Evolutionary conservation across 1,140 invertebrate genomes (phyloP), one percentile per base, ranked within the genome.

Genomic region (Trichogramma pretiosum): DNA sequence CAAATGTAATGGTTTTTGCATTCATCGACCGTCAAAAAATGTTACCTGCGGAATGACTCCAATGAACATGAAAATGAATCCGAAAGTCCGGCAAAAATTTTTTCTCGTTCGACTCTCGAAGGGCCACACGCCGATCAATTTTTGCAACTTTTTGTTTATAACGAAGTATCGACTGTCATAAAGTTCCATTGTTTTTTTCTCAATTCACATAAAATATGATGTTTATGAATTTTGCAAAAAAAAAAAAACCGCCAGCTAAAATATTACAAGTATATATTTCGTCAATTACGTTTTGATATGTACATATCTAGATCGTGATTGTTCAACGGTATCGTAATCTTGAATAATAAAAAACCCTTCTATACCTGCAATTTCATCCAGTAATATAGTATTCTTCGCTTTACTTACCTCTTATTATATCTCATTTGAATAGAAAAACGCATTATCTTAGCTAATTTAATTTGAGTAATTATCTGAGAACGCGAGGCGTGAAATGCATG

Each of bases 141-240:
- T 41, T 26, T 28, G 17, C 10, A 28, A 41, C 7, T 13, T 41
- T 17, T 18, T 41, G 23, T 41, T 41, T 9, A 41, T 41, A 1
- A 18, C 13, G 16, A 41, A 41, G 18, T 41, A 41, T 14, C 39
- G 40, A 44, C 33, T 49, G 34, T 36, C 22, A 23, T 28, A 37
- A 11, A 32, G 21, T 2, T 43, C 19, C 48, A 37, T 38, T 16
- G 18, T 24, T 28, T 21, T n/a, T n/a, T n/a, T n/a, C n/a, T n/a
- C n/a, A n/a, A n/a, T n/a, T n/a, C n/a, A n/a, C n/a, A n/a, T n/a
- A n/a, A n/a, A n/a, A n/a, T n/a, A n/a, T n/a, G n/a, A n/a, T n/a
- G n/a, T n/a, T n/a, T n/a, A n/a, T n/a, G n/a, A n/a, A n/a, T n/a
- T n/a, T n/a, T n/a, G n/a, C n/a, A n/a, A n/a, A n/a, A n/a, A n/a